Base-by-base conservation (phyloP, 2,113 vertebrate genomes). In the Lagopus muta region DNA sequence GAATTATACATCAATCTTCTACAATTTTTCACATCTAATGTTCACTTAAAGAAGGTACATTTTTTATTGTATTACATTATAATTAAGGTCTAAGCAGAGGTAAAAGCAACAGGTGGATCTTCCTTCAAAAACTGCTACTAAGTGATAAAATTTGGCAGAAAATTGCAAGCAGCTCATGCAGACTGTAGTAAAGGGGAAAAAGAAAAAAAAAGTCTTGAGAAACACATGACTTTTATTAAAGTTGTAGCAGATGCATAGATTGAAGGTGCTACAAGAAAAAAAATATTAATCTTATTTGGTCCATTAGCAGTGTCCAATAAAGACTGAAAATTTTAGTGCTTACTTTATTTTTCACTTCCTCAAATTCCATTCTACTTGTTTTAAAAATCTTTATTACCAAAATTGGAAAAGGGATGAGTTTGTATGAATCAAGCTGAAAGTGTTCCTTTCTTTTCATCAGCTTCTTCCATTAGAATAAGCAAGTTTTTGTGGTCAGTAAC, bases 381-480 rank as follows among this genome's bases (percentile, higher is more conserved):
- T 62, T 62, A 34, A 81, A 87, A 43, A 5, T 82, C 22, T 47
- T 65, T 32, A 40, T 58, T 71, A 34, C 5, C 6, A 84, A 89
- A 74, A 34, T 1, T n/a, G 10, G 54, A 78, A 30, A 1, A 3
- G 2, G 3, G 27, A 1, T 52, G 3, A 43, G 43, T 43, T 57
- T 81, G 5, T 6, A 54, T 19, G 88, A 82, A 82, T n/a, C 8
- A 43, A 86, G 8, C 0, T 72, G 17, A 54, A 90, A 52, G 1
- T 60, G 4, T 30, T 38, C 3, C 0, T 25, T 62, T 20, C 30
- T 16, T 18, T 1, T 6, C 8, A 24, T n/a, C 22, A 65, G 19
- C 0, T 0, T 50, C 75, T 71, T 64, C 7, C 15, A 3, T 11
- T 36, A 47, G 10, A 6, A 32, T 43, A 80, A 76, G 55, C 25